Base-by-base conservation (phyloP, 2,113 vertebrate genomes). In the Anseranas semipalmata region DNA sequence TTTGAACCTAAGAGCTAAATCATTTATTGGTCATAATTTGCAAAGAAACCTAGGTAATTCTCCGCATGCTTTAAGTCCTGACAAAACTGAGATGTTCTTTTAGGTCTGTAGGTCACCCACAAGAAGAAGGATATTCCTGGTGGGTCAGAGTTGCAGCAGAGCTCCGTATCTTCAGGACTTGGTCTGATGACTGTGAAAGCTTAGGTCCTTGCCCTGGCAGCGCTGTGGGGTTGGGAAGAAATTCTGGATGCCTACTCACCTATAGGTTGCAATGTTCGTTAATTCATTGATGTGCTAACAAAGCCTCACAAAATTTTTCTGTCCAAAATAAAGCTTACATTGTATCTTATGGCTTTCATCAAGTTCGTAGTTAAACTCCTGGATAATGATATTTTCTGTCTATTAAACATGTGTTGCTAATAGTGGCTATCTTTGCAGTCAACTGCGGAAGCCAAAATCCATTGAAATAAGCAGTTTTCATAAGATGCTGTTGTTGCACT, bases 321-420 rank as follows among this genome's bases (percentile, higher is more conserved):
- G 12, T 84, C 82, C 65, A 53, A 84, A 93, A 73, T 80, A 83
- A 92, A 84, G 80, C 85, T 88, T 81, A 11, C 52, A 11, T 86
- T 66, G 9, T 77, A 52, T 77, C 72, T 74, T 96, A 59, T 11
- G 35, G 6, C 52, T 84, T 93, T 93, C 68, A 72, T 83, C 33
- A 87, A 84, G 46, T 80, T 86, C 33, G 43, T 50, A 62, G 46
- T 78, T 94, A 80, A 93, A 91, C 22, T 89, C 45, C 78, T 5
- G 18, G 58, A 37, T 91, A 85, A 79, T 93, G 32, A 33, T 81
- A 76, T 87, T 93, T 96, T 85, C 65, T 90, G 30, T 92, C 74
- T 87, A 20, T 95, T 93, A 94, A 96, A 79, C 60, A 33, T 52
- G 50, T 87, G 55, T 94, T 96, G 68, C 79, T 88, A 81, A 71